Conservation (phyloP, 2,888 invertebrate species). For the Drosophila paucipuncta region DNA sequence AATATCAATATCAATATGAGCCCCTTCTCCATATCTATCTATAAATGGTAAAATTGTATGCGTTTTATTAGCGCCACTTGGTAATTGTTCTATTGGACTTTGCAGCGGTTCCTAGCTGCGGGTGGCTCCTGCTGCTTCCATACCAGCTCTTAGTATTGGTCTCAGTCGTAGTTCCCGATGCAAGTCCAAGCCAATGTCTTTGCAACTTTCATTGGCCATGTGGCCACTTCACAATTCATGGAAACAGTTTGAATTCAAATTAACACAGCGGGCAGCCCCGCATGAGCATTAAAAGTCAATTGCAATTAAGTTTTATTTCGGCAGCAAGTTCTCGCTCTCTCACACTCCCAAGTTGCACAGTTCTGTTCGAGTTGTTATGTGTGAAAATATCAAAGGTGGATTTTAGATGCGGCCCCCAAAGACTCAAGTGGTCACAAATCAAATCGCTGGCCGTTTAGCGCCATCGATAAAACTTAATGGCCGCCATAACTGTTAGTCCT, state of each 20-base stretch:
- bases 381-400: constrained; percentile 79
- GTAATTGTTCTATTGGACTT: constrained; percentile 59
- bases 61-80: constrained; percentile 76
- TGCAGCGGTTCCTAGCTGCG: constrained; percentile 19
- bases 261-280: constrained; percentile 74
- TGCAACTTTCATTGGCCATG: constrained; percentile 27
- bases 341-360: not conserved
- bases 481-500: constrained; percentile 81
- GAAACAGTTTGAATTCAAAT: constrained; percentile 81
- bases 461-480: constrained; percentile 84
- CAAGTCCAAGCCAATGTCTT: constrained; percentile 19
- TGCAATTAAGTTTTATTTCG: constrained; percentile 76
- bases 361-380: constrained; percentile 46
- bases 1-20: constrained; percentile 27
- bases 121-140: not conserved
- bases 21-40: not conserved
- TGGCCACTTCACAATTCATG: constrained; percentile 54
- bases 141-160: not conserved
- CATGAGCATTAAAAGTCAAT: constrained; percentile 77
- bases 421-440: constrained; percentile 78
- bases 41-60: constrained; percentile 11
- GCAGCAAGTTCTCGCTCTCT: constrained; percentile 27
- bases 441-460: constrained; percentile 67
- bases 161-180: not conserved
- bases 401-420: constrained; percentile 28